These are phyloP conservation scores for Microctenopoma steveboyesi DNA, from an alignment of 2,797 vertebrate species.

Conservation along the genomic window DNA sequence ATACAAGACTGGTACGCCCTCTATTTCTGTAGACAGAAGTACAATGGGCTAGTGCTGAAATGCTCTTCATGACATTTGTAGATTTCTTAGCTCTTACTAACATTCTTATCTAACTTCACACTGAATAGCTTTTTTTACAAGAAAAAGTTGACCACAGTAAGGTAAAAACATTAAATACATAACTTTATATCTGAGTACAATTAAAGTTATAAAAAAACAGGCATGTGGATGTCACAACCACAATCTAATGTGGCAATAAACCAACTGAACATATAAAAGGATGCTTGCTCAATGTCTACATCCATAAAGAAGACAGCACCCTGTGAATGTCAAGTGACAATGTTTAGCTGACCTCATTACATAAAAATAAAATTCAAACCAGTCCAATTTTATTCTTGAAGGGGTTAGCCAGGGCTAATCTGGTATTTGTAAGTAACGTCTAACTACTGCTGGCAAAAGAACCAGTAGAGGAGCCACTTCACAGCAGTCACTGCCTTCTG, in stretches of 20 bases:
- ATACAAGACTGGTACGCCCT: slow-evolving; percentile 9
- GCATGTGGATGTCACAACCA: not conserved
- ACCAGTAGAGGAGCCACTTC: not conserved
- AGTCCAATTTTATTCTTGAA: slow-evolving; percentile 30
- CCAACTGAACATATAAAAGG: not conserved
- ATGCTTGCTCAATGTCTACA: not conserved
- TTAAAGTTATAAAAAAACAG: not conserved
- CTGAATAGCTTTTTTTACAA: not conserved
- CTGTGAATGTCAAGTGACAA: slow-evolving; percentile 2
- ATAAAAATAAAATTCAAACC: not conserved
- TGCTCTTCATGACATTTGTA: not conserved
- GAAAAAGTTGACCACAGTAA: not conserved
- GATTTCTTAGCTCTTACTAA: not conserved
- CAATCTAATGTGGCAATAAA: not conserved
- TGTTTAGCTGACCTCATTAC: not conserved
- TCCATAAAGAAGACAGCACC: not conserved
- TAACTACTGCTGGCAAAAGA: not conserved
- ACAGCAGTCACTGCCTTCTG: not conserved
- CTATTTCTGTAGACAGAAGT: slow-evolving; percentile 32
- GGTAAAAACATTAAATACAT: slow-evolving; percentile 8
- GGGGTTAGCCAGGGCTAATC: not conserved
- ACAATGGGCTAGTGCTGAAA: slow-evolving; percentile 7
- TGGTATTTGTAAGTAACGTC: not conserved
- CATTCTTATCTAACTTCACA: slow-evolving; percentile 6
- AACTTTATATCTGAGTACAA: slow-evolving; percentile 6